Evolutionary conservation across 2,113 vertebrate species (phyloP).

Genomic region (Oncorhynchus masou): DNA sequence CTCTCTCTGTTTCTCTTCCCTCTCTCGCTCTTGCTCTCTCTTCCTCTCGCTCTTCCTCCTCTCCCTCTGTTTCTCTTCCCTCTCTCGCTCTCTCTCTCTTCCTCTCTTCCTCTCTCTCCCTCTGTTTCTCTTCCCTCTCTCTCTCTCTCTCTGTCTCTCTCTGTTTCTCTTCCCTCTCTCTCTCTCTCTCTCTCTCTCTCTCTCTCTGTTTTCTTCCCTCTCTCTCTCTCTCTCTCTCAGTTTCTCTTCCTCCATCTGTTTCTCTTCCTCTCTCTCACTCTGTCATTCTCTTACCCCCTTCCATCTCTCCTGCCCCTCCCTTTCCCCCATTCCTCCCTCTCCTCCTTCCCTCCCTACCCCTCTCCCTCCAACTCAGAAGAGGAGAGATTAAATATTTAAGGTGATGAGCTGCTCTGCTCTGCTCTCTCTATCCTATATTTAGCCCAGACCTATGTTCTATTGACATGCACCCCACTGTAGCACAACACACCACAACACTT

Average conservation of each 20-base stretch:
- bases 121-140: no score
- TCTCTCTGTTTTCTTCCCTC: no score
- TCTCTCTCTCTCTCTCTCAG: background rate
- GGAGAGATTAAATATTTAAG: conserved; percentile 71
- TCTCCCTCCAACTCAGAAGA: background rate
- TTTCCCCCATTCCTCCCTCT: conserved; percentile 1
- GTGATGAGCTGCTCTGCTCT: conserved; percentile 37
- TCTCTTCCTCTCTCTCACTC: background rate
- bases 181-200: background rate
- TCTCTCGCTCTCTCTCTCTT: no score
- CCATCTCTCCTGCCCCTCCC: background rate
- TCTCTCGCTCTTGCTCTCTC: no score
- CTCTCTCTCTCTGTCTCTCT: background rate
- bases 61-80: no score
- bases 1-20: no score
- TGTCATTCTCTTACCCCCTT: no score
- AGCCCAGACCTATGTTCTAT: conserved; percentile 34
- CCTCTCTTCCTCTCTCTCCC: no score
- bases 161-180: background rate
- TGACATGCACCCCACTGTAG: conserved; percentile 23
- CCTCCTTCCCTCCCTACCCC: background rate
- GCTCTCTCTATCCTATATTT: conserved; percentile 53
- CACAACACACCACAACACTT: background rate
- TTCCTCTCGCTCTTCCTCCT: no score
- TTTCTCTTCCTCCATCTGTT: conserved; percentile 3